Evolutionary conservation across 1,140 invertebrate genomes (phyloP), one percentile per base, ranked within the genome.

Genomic region (Odontomachus brunneus): DNA sequence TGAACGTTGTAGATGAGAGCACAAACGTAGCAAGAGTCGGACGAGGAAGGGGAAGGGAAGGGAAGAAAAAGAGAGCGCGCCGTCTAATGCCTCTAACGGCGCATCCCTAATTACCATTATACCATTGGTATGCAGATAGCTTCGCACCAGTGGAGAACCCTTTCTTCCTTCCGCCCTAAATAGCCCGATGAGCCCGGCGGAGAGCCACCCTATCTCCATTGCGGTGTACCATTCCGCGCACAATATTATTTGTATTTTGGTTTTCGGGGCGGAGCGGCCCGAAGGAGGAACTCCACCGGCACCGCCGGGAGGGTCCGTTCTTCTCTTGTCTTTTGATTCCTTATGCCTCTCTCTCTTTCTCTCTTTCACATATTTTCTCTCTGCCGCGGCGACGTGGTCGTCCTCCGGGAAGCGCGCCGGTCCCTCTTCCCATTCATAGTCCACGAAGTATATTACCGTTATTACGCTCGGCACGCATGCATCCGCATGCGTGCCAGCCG

Each of bases 231-330:
- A 24, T 75, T 44, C 66, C 82, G 86, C 86, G 84, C 12, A 22
- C 83, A 84, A 73, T 90, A 90, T 93, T 93, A 93, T 94, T 94
- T 94, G 92, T 93, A 90, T 94, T 93, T 94, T 93, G 92, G 93
- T 93, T 94, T 92, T 92, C 84, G 86, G 92, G 93, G 93, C 91
- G 92, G 87, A 83, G 87, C 66, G 26, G 5, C 88, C 89, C 90
- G 92, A 91, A 91, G 93, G 88, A 88, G 83, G 66, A 69, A 33
- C 5, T 33, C 29, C 29, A 33, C 29, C n/a, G n/a, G n/a, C n/a
- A n/a, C n/a, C n/a, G n/a, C n/a, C n/a, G n/a, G n/a, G n/a, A n/a
- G n/a, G n/a, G n/a, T n/a, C n/a, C n/a, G 29, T 33, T 33, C 29
- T 33, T 33, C 29, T 33, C 29, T 5, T 5, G 29, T 33, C 29